phyloP scores from a whole-genome alignment of 2,797 vertebrate genomes.

The Betta splendens region DNA sequence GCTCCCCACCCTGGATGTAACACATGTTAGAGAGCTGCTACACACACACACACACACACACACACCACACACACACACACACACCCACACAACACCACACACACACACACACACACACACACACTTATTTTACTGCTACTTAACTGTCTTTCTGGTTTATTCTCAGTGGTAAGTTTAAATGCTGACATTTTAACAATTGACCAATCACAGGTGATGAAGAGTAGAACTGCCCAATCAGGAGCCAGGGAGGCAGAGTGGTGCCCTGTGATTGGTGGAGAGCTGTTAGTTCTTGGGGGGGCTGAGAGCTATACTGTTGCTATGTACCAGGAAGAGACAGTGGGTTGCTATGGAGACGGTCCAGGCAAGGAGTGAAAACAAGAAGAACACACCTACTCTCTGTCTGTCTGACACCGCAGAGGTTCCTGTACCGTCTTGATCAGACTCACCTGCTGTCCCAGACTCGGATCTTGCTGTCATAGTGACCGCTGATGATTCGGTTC shows the following conservation, averaged over 20 bases:
- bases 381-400: no score
- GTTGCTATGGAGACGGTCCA: conserved; percentile 43
- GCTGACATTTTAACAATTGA: neutral
- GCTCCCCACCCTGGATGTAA: conserved; percentile 66
- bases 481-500: conserved; percentile 85
- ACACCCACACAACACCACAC: no score
- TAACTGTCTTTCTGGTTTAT: no score
- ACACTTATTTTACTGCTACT: no score
- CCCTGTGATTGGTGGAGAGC: conserved; percentile 14
- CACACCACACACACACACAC: no score
- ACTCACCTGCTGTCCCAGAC: conserved; percentile 90
- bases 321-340: conserved; percentile 57
- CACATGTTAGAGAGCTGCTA: no score
- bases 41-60: no score
- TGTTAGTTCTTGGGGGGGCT: conserved; percentile 38
- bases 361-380: conserved; percentile 8
- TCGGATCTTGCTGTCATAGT: conserved; percentile 87
- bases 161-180: no score
- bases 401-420: no score
- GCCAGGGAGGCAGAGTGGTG: neutral
- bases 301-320: conserved; percentile 72
- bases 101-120: no score
- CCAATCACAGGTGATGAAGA: neutral
- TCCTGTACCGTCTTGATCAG: no score
- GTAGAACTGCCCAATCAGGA: neutral